Percentiles rank a stretch among this genome's conserved stretches.
These are phyloP conservation scores for Apodemus sylvaticus DNA, from an alignment of 2,113 vertebrate genomes.

Conservation along the genomic window DNA sequence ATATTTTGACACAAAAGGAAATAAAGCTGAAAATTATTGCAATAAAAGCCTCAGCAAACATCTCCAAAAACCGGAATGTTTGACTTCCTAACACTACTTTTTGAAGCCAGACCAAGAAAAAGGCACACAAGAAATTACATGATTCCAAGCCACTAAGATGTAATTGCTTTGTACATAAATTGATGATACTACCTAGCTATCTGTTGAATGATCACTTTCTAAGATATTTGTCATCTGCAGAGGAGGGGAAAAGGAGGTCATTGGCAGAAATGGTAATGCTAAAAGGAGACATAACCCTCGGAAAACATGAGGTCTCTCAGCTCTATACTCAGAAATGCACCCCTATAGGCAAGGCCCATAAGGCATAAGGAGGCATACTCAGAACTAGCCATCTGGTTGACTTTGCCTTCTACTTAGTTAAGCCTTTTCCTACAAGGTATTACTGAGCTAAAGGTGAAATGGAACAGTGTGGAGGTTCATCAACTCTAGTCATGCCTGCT, in stretches of 20 bases:
- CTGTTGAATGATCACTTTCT: neutral
- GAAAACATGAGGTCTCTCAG: rapidly evolving
- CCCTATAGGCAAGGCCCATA: rapidly evolving
- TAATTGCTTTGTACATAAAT: neutral
- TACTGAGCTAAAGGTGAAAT: neutral
- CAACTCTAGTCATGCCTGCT: neutral
- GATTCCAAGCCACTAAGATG: neutral
- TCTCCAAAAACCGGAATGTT: neutral
- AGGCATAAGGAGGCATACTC: neutral
- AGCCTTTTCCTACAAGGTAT: neutral
- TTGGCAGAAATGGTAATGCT: neutral
- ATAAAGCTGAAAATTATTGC: neutral
- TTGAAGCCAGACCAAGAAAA: neutral
- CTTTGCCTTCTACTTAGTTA: neutral
- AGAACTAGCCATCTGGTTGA: neutral
- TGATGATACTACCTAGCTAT: neutral
- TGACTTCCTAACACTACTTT: neutral
- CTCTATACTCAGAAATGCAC: neutral
- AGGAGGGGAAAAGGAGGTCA: neutral
- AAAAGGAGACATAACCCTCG: no score
- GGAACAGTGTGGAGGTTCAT: neutral
- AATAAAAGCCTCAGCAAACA: neutral
- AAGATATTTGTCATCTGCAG: neutral
- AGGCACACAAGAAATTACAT: neutral
- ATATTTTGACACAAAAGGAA: neutral